phyloP scores from a whole-genome alignment of 2,797 vertebrate genomes.

The Falco biarmicus region DNA sequence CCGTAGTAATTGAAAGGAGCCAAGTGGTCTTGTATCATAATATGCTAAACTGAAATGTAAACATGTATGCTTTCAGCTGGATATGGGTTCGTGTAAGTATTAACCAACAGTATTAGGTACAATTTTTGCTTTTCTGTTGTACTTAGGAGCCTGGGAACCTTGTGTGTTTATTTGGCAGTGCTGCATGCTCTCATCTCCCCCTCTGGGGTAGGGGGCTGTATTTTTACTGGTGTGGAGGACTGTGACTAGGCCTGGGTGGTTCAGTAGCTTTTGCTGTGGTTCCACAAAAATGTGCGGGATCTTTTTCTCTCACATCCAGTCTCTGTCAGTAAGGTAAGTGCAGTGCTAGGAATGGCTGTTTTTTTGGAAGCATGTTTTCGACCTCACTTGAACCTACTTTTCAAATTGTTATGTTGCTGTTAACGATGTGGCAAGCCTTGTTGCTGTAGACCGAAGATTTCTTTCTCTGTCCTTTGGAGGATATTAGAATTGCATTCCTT shows the following conservation, averaged over 20 bases:
- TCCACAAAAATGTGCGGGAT: rapidly evolving
- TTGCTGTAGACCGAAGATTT: not conserved
- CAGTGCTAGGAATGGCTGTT: rapidly evolving
- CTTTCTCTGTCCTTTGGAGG: not conserved
- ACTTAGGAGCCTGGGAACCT: not conserved
- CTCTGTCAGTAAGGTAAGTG: not conserved
- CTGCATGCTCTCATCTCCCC: not conserved
- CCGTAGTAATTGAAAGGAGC: not conserved
- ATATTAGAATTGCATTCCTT: not conserved
- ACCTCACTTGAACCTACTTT: not conserved
- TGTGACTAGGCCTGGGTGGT: not conserved
- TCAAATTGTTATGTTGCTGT: not conserved
- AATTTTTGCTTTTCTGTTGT: not conserved
- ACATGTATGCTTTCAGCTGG: not conserved
- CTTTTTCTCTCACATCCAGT: rapidly evolving
- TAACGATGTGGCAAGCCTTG: not conserved
- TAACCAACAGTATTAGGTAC: not conserved
- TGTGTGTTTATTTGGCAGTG: not conserved
- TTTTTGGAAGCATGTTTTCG: not conserved
- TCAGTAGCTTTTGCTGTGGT: not conserved
- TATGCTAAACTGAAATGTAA: not conserved
- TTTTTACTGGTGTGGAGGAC: not conserved
- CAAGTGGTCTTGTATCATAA: not conserved
- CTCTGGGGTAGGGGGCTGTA: not conserved
- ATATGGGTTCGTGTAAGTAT: not conserved